Percentiles rank a stretch among this genome's conserved stretches.
Conservation (phyloP, 2,113 vertebrate genomes). For the Psittacula cyanocephala region DNA sequence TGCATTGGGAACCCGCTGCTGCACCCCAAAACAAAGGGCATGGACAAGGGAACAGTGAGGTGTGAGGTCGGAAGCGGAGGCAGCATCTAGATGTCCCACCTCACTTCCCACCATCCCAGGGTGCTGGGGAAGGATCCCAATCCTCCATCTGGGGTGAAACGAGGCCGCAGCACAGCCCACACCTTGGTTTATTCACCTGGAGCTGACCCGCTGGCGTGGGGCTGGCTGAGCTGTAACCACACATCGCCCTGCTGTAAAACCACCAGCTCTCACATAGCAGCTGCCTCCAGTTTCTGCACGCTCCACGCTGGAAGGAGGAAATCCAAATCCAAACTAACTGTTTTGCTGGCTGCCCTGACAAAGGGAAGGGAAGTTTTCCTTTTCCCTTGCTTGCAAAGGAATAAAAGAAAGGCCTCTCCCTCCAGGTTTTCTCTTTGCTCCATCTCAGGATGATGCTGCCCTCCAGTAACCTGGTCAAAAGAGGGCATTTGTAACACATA, state of each 20-base stretch:
- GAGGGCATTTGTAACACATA: not conserved
- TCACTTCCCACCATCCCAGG: fast-evolving
- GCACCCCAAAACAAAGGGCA: fast-evolving
- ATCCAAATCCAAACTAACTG: not conserved
- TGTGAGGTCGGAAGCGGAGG: fast-evolving
- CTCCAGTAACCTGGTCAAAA: not conserved
- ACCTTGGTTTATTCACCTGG: not conserved
- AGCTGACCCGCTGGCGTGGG: not conserved
- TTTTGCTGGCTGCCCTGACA: not conserved
- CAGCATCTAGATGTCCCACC: not conserved
- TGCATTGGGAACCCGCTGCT: fast-evolving
- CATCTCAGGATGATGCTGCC: not conserved
- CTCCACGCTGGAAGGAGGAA: not conserved
- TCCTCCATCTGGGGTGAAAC: fast-evolving
- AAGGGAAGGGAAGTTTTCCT: not conserved
- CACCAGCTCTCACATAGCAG: not conserved
- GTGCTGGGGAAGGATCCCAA: not conserved
- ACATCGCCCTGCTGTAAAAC: not conserved
- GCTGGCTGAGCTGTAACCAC: not conserved
- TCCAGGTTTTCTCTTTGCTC: not conserved
- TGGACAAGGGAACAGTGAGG: fast-evolving
- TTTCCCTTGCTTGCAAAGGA: fast-evolving
- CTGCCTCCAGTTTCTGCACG: not conserved
- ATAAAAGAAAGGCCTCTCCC: not conserved
- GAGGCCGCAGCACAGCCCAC: not conserved